These are phyloP conservation scores for Ochotona princeps DNA, from an alignment of 2,113 vertebrate genomes.

Conservation along the genomic window DNA sequence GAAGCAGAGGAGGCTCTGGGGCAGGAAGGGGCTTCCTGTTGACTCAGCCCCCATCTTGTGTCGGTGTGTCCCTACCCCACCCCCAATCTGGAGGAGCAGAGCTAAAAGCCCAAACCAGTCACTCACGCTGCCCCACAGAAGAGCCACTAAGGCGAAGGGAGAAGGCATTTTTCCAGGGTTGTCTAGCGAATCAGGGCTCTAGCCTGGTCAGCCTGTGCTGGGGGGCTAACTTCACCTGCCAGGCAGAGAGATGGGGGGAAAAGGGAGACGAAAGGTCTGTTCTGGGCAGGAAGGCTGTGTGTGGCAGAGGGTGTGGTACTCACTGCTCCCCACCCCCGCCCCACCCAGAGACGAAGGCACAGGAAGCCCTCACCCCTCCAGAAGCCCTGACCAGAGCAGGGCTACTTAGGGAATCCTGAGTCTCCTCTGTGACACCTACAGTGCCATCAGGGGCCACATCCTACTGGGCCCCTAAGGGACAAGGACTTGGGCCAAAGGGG, in stretches of 20 bases:
- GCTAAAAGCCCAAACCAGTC: not conserved
- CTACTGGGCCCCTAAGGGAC: no score
- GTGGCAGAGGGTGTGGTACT: not conserved
- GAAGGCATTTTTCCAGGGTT: no score
- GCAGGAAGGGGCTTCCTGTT: conserved; percentile 40
- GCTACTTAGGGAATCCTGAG: fast-evolving
- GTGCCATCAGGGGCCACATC: not conserved
- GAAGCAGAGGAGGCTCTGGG: not conserved
- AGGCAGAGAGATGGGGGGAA: not conserved
- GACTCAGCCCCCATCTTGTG: conserved; percentile 6
- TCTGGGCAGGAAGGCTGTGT: not conserved
- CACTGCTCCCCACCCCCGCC: not conserved
- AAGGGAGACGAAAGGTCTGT: not conserved
- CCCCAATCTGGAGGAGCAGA: not conserved
- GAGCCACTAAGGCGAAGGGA: not conserved
- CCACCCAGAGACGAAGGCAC: not conserved
- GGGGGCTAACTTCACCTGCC: not conserved
- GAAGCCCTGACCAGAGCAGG: not conserved
- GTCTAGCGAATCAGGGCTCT: not conserved
- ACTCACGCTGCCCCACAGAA: not conserved
- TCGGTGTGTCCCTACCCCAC: not conserved
- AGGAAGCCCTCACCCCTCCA: not conserved
- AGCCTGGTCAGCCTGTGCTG: not conserved
- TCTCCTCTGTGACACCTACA: not conserved
- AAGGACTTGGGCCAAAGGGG: not conserved